phyloP scores from a whole-genome alignment of 2,888 invertebrate genomes.

The Agonopterix alstromeriana region DNA sequence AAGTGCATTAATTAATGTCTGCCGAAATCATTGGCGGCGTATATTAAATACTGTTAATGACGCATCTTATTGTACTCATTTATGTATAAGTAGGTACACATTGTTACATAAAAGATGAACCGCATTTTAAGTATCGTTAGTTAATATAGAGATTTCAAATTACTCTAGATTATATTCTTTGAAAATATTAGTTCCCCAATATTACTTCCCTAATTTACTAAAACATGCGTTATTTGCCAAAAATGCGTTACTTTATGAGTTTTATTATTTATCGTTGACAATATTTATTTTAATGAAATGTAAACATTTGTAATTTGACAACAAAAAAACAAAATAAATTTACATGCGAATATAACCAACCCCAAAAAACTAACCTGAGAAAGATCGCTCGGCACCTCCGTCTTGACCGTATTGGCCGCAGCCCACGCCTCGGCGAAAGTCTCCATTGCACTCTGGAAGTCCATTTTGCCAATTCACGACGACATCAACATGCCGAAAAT shows the following conservation, averaged over 20 bases:
- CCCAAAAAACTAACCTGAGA: constrained; percentile 79
- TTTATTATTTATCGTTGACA: no score
- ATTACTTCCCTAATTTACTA: no score
- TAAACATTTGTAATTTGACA: no score
- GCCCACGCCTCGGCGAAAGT: constrained; percentile 99
- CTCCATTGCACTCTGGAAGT: constrained; percentile 99
- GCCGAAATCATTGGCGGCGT: constrained; percentile 9
- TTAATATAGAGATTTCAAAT: no score
- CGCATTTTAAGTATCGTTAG: no score
- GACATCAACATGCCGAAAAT: constrained; percentile 71
- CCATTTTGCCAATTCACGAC: constrained; percentile 82
- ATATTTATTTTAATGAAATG: no score
- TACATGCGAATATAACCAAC: background rate
- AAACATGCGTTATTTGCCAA: no score
- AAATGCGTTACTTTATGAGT: no score
- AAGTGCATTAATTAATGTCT: constrained; percentile 23
- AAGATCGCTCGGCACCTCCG: constrained; percentile 75
- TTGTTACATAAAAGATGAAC: no score
- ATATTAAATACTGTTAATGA: background rate
- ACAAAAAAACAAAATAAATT: no score
- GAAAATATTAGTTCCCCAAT: no score
- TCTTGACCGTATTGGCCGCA: constrained; percentile 86
- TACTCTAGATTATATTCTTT: no score
- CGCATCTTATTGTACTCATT: background rate
- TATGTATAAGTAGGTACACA: background rate